Evolutionary conservation across 2,888 invertebrate genomes (phyloP).

Genomic region (Steinernema hermaphroditum): DNA sequence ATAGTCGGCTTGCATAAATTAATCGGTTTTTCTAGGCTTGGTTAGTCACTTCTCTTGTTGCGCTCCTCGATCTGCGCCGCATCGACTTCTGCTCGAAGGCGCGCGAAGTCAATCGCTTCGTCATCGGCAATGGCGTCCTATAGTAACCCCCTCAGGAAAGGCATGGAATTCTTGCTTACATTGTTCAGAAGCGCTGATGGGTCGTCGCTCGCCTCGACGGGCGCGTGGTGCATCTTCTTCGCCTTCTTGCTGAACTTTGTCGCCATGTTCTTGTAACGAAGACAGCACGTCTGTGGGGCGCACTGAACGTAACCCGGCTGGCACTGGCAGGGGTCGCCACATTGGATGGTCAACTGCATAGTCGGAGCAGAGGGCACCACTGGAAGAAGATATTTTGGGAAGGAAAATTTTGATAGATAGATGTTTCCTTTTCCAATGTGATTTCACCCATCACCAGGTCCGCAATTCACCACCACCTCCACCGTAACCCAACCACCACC

Average conservation of each 20-base stretch:
- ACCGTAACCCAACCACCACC: background rate
- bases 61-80: slow-evolving; percentile 18
- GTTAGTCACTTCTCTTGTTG: slow-evolving; percentile 1
- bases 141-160: background rate
- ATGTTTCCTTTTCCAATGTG: too few species aligned
- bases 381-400: too few species aligned
- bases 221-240: slow-evolving; percentile 27
- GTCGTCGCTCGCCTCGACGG: background rate
- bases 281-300: slow-evolving; percentile 53
- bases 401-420: too few species aligned
- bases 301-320: slow-evolving; percentile 59
- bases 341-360: slow-evolving; percentile 45
- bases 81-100: slow-evolving; percentile 5
- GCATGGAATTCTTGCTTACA: background rate
- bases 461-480: background rate
- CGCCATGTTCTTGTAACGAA: slow-evolving; percentile 61
- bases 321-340: slow-evolving; percentile 54
- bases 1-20: too few species aligned
- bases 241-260: slow-evolving; percentile 49
- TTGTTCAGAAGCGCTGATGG: background rate
- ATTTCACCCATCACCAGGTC: too few species aligned
- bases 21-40: too few species aligned
- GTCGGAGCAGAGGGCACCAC: background rate
- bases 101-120: background rate
- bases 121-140: background rate